Evolutionary conservation across 2,888 invertebrate species (phyloP), one percentile per base, ranked within the genome.

Genomic region (Platerodrilus igneus): DNA sequence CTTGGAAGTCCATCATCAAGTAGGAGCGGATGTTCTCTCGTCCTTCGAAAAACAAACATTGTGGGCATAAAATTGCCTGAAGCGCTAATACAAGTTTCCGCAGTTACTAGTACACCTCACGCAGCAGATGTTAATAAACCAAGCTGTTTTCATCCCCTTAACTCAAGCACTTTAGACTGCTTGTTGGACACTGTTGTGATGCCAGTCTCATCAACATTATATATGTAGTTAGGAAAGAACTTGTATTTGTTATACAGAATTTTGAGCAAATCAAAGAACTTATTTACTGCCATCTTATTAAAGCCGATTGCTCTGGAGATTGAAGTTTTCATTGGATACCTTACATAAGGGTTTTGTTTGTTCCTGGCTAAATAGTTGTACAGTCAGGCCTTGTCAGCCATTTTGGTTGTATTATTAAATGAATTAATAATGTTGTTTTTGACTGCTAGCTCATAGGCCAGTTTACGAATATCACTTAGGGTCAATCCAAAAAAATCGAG

Each of bases 371-470:
- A 35, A 42, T 60, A 61, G 3, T 45, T 39, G 6, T 43, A 35
- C 9, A 53, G n/a, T 58, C 59, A 59, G 15, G 59, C 56, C 43
- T 45, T 45, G 7, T 61, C 58, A 33, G 60, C 56, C 30, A 48
- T 40, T 47, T 50, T 26, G 36, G 53, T 54, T 9, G 49, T 33
- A 28, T 41, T 32, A 29, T 58, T 58, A 46, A 63, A 63, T 30
- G 39, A 37, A 43, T 62, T 50, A 2, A 17, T 16, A 7, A 54
- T 58, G 23, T 47, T 48, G 47, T 59, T 55, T 53, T 49, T 54
- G 15, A 37, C 33, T 19, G 59, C 57, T 14, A 60, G 31, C 19
- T 51, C 36, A 40, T 54, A 57, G 2, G 45, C 47, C 19, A 53
- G 34, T 21, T 20, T 32, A 5, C 48, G 43, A n/a, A 60, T 31